Base-by-base conservation (phyloP, 2,888 invertebrate species). In the Deladenus siricidicola region DNA sequence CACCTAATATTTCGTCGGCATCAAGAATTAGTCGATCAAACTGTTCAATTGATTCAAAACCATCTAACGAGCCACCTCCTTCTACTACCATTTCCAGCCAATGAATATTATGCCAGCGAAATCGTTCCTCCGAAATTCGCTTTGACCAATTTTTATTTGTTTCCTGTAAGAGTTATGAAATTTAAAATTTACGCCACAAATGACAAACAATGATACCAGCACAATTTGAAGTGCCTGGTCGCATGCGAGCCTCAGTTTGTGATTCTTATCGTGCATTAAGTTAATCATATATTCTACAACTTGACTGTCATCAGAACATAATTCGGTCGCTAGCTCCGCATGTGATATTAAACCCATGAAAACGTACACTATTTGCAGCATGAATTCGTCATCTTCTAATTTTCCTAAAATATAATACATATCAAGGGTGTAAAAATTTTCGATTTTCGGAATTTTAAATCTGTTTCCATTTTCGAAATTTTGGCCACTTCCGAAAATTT, bases 331-430 rank as follows among this genome's bases (percentile, higher is more conserved):
- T 6, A 75, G 58, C 47, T 74, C 70, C 53, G 91, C 89, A 80
- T 92, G 90, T 58, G 87, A 84, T 56, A 90, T 85, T 77, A 90
- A 84, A 81, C 89, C 89, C 73, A 92, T 88, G 83, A 96, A 94
- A 58, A 93, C 89, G 81, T 88, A 94, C 63, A 92, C 88, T 62
- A 96, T 92, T 83, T 98, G 96, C 74, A 94, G 84, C 63, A 96
- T 93, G 80, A 96, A 89, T 82, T 96, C 94, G 82, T 94, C 94
- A 81, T 96, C 94, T 78, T 93, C 93, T 84, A 94, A 94, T 76
- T 91, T 89, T 64, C 87, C 88, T 84, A 78, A 45, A 76, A 78
- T 49, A n/a, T 23, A 14, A 29, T n/a, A n/a, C n/a, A n/a, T n/a
- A n/a, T n/a, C n/a, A n/a, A n/a, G n/a, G n/a, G n/a, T n/a, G n/a